Base-by-base conservation (phyloP, 2,797 vertebrate genomes). In the Leptatherina wallacei region DNA sequence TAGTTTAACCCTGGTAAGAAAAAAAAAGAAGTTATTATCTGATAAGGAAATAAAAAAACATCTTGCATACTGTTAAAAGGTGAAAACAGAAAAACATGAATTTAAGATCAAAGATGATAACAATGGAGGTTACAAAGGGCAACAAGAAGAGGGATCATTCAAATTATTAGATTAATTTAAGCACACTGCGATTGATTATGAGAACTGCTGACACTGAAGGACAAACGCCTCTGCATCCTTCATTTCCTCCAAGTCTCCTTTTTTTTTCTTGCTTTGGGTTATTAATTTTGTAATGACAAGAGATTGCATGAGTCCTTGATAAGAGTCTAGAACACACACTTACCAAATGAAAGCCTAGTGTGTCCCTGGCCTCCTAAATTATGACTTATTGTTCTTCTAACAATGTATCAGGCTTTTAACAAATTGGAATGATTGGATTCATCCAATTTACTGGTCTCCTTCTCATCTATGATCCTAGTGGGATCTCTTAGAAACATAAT, bases 321-420 rank as follows among this genome's bases (percentile, higher is more conserved):
- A 87, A 76, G 78, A 92, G 89, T 87, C 83, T 58, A 58, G 74
- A 84, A 77, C 80, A 78, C 80, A 78, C 86, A 79, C 73, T 90
- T 74, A 85, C 68, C 65, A 85, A 87, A 91, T 81, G 73, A 89
- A 83, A 85, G 73, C 51, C 61, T 49, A 69, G 62, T 49, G 73
- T 69, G 81, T 83, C 81, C 69, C 76, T 64, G 75, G 85, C 85
- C 79, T 73, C 79, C 75, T 66, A 86, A 90, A 91, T 91, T 70
- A 92, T 85, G 75, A 89, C 73, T 82, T 89, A 93, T 91, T 94
- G 91, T 94, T 92, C 86, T 77, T 78, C 73, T 85, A 86, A 93
- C 89, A 90, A 91, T 82, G 73, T 73, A 85, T 83, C 83, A 60
- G 82, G 85, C 84, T 86, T 89, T 91, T 90, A 92, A 93, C 86